Conservation (phyloP, 2,113 vertebrate species). For the Rhinopithecus roxellana region DNA sequence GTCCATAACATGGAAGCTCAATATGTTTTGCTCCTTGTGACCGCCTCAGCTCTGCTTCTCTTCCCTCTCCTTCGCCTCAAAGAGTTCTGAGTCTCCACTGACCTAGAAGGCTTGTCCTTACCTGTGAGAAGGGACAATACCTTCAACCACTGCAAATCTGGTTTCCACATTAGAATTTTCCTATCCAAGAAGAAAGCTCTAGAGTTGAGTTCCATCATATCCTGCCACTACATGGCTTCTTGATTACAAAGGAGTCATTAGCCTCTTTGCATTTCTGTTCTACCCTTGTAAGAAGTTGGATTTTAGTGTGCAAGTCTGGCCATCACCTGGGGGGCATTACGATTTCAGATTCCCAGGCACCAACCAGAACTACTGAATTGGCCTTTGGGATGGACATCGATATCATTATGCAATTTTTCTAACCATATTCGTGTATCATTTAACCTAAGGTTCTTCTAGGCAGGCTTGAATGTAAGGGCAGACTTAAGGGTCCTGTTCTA, state of each 20-base stretch:
- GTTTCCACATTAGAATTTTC: background rate
- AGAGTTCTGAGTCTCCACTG: background rate
- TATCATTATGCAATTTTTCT: background rate
- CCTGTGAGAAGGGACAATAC: background rate
- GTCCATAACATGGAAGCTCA: background rate
- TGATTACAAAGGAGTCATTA: background rate
- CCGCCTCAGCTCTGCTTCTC: background rate
- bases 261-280: background rate
- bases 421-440: background rate
- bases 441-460: background rate
- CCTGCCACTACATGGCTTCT: background rate
- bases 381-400: background rate
- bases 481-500: background rate
- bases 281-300: background rate
- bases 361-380: background rate
- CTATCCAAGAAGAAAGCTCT: background rate
- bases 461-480: background rate
- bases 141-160: background rate
- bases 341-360: background rate
- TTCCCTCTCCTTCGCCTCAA: background rate
- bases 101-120: background rate
- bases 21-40: background rate
- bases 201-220: background rate
- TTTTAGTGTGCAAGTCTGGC: background rate
- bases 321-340: background rate